Evolutionary conservation across 2,888 invertebrate genomes (phyloP).

Genomic region (Nomada fabriciana): DNA sequence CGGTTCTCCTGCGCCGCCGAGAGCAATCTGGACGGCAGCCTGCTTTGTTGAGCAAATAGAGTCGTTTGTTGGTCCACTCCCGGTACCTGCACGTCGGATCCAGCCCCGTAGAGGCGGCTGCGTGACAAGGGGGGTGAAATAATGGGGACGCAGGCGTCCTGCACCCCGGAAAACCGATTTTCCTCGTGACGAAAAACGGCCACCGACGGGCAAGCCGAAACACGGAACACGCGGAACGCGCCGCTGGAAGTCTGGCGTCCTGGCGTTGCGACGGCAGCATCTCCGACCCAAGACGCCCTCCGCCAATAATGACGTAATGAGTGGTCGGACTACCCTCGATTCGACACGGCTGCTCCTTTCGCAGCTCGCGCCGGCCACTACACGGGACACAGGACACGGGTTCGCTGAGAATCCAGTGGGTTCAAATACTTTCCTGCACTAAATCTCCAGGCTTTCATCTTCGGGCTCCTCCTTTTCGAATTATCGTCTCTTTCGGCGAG

Average conservation of each 20-base stretch:
- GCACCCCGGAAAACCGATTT: slow-evolving; percentile 54
- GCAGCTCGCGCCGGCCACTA: neutral
- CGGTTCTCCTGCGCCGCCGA: slow-evolving; percentile 4
- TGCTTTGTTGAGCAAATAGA: slow-evolving; percentile 78
- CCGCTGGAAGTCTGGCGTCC: slow-evolving; percentile 42
- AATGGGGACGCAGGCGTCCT: slow-evolving; percentile 60
- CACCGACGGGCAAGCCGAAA: slow-evolving; percentile 22
- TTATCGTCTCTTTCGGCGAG: too few relatives aligned
- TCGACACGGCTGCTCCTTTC: slow-evolving; percentile 42
- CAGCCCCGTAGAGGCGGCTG: slow-evolving; percentile 43
- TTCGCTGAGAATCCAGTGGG: too few relatives aligned
- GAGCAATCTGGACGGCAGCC: slow-evolving; percentile 2
- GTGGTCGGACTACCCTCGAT: slow-evolving; percentile 48
- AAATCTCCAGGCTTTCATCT: too few relatives aligned
- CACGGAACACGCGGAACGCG: slow-evolving; percentile 36
- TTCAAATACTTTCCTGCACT: too few relatives aligned
- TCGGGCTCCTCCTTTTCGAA: too few relatives aligned
- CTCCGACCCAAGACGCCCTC: slow-evolving; percentile 37
- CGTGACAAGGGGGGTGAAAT: slow-evolving; percentile 62
- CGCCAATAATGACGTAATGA: slow-evolving; percentile 67
- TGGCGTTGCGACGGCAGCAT: slow-evolving; percentile 62
- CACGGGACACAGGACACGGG: too few relatives aligned
- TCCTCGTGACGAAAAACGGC: slow-evolving; percentile 45
- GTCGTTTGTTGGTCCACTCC: slow-evolving; percentile 78
- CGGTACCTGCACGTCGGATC: slow-evolving; percentile 61